phyloP scores from a whole-genome alignment of 2,888 invertebrate genomes.

The Onchidella celtica region DNA sequence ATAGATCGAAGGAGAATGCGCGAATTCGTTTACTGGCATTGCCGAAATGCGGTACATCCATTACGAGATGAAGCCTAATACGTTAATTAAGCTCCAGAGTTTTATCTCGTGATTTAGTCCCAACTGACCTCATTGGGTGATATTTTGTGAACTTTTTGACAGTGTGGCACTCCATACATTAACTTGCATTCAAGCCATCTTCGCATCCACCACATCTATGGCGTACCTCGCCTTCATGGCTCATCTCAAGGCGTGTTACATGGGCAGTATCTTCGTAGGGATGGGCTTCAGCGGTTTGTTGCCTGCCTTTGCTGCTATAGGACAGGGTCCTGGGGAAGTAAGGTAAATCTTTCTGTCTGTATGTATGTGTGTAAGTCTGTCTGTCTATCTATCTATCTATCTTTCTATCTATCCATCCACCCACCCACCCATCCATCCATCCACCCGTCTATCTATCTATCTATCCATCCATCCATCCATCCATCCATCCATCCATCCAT shows the following conservation, averaged over 20 bases:
- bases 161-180: conserved; percentile 29
- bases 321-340: conserved; percentile 86
- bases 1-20: too few species aligned
- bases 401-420: too few species aligned
- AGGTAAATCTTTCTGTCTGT: conserved; percentile 35
- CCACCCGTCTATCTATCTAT: too few species aligned
- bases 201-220: conserved; percentile 86
- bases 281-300: conserved; percentile 84
- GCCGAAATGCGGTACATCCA: not conserved
- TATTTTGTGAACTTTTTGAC: not conserved
- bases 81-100: not conserved
- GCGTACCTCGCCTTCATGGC: conserved; percentile 91
- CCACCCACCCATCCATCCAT: too few species aligned
- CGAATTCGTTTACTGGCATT: too few species aligned
- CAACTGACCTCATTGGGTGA: not conserved
- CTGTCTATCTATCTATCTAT: too few species aligned
- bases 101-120: not conserved
- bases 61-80: not conserved
- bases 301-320: conserved; percentile 88
- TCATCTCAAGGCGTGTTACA: conserved; percentile 85
- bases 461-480: too few species aligned
- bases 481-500: too few species aligned
- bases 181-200: conserved; percentile 28
- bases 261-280: conserved; percentile 86
- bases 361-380: too few species aligned